Conservation (phyloP, 2,888 invertebrate genomes). For the Drosophila stalkeri region DNA sequence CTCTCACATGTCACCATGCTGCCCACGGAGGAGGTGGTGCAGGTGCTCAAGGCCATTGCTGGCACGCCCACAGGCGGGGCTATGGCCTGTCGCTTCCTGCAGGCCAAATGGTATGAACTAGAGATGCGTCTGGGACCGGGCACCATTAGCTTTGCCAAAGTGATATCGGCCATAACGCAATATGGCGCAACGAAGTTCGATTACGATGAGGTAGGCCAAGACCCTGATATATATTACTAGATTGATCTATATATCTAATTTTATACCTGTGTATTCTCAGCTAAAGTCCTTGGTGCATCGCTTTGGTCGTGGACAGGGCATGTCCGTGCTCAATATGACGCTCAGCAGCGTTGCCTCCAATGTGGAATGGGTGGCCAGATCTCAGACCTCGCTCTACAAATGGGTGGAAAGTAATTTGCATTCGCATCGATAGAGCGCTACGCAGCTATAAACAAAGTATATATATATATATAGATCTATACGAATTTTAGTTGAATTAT, state of each 20-base stretch:
- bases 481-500: constrained; percentile 37
- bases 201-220: constrained; percentile 84
- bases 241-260: background rate
- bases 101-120: constrained; percentile 85
- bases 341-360: constrained; percentile 85
- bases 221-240: background rate
- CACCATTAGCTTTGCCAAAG: constrained; percentile 85
- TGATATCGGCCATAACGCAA: constrained; percentile 85
- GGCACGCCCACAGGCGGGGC: constrained; percentile 85
- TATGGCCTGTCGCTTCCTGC: constrained; percentile 85
- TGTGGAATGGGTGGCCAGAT: constrained; percentile 85
- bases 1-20: constrained; percentile 85
- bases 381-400: constrained; percentile 84
- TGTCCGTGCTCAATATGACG: constrained; percentile 85
- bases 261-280: constrained; percentile 56
- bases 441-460: background rate
- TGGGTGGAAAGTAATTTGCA: constrained; percentile 85
- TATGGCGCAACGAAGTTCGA: constrained; percentile 85
- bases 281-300: constrained; percentile 85
- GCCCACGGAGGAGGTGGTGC: constrained; percentile 84
- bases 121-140: constrained; percentile 84
- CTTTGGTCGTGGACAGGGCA: constrained; percentile 85
- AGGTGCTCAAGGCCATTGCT: constrained; percentile 85
- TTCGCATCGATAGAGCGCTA: constrained; percentile 76
- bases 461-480: constrained; percentile 11